Base-by-base conservation (phyloP, 2,888 invertebrate genomes). In the Sphecodes monilicornis region DNA sequence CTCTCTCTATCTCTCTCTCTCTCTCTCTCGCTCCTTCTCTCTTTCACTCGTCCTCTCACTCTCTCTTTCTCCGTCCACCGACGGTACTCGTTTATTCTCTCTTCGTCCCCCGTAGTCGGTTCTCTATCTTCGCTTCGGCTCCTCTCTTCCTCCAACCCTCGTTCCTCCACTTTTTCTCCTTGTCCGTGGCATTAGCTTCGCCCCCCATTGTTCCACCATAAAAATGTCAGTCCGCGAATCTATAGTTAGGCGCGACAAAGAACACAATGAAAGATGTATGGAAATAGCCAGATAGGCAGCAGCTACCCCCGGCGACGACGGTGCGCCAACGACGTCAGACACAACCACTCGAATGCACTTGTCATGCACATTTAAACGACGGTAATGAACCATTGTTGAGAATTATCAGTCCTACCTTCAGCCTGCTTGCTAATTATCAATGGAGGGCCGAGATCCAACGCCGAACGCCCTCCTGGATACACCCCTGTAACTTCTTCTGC, bases 221-320 rank as follows among this genome's bases (percentile, higher is more conserved):
- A 94, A 94, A 94, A 93, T 93, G 93, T 93, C 93, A 93, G 92
- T 90, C 88, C 89, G 91, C 91, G 92, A 93, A 94, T 94, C 93
- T 93, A 93, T 93, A 94, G 93, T 93, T 92, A 92, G 90, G 72
- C 84, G 89, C 81, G 83, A 90, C 91, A 91, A 93, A 94, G 94
- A 92, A 90, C 88, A 94, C 94, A 94, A 94, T 93, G 93, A 93
- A 92, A 93, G 92, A 93, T 92, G 92, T 92, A 94, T 93, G 92
- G 93, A 93, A 93, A 93, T 93, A 91, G 92, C 91, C 92, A 91
- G 93, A 93, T 93, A 93, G 92, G 89, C 91, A 85, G 64, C 50
- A 66, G 85, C 84, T 84, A 80, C 82, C 86, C 82, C 78, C 73
- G 60, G 6, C 86, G 79, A 76, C 86, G 84, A 75, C 73, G 78